Evolutionary conservation across 2,113 vertebrate species (phyloP).

Genomic region (Nothoprocta pentlandii): DNA sequence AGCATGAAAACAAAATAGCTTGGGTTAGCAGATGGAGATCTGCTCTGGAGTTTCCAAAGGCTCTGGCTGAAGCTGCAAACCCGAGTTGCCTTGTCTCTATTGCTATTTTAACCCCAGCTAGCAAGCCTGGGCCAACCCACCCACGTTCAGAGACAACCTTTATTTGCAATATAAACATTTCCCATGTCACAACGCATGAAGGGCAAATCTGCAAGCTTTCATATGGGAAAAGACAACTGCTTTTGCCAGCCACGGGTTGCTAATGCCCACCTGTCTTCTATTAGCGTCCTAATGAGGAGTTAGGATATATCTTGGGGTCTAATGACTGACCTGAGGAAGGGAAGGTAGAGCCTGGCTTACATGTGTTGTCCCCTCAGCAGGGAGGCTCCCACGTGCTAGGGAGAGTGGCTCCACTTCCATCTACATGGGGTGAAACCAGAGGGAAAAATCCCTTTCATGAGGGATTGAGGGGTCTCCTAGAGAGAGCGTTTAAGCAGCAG

Average conservation of each 20-base stretch:
- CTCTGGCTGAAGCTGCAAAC: neutral
- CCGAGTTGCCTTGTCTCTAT: neutral
- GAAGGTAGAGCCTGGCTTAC: slow-evolving; percentile 2
- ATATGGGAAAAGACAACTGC: neutral
- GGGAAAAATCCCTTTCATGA: slow-evolving; percentile 50
- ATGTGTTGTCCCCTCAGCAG: slow-evolving; percentile 8
- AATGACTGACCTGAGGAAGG: slow-evolving; percentile 12
- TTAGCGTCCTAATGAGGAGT: neutral
- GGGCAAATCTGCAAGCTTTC: slow-evolving; percentile 11
- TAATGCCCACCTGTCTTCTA: slow-evolving; percentile 28
- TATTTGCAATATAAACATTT: slow-evolving; percentile 52
- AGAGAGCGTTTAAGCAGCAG: neutral
- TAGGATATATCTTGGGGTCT: neutral
- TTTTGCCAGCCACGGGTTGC: neutral
- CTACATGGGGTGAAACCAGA: slow-evolving; percentile 43
- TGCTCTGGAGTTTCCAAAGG: neutral
- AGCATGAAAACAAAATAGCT: neutral
- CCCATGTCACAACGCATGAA: neutral
- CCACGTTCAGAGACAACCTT: slow-evolving; percentile 13
- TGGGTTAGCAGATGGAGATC: neutral
- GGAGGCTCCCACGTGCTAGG: neutral
- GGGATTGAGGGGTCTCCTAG: neutral
- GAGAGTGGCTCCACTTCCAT: slow-evolving; percentile 23
- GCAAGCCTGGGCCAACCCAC: slow-evolving; percentile 29
- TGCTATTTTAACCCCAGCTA: slow-evolving; percentile 24